Evolutionary conservation across 2,113 vertebrate species (phyloP), one percentile per base, ranked within the genome.

Genomic region (Willisornis vidua): DNA sequence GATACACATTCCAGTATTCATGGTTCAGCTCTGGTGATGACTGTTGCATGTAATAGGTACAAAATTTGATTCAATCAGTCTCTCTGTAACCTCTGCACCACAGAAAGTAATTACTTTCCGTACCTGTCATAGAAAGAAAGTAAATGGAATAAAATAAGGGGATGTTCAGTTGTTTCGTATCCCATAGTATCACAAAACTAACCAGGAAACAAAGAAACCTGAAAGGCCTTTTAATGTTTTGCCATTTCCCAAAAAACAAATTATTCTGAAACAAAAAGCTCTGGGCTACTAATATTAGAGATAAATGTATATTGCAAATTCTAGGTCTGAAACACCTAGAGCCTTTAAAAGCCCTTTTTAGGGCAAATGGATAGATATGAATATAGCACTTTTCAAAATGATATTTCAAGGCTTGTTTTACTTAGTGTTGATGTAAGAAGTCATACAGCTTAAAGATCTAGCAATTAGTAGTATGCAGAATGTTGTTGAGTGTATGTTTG

Each of bases 1-100:
- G 83, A 97, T 93, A 91, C 88, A 67, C 81, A 96, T 95, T 95
- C 77, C 83, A 95, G 39, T 86, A 90, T 94, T 93, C 83, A 73
- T 86, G 93, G 70, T 78, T 96, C 81, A 85, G 68, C 79, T 94
- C 90, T 96, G 45, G 57, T 89, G 74, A 70, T 91, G 94, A 96
- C 51, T 93, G 78, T 61, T 96, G 66, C 89, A 79, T 95, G 91
- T 84, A 91, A 87, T 48, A 90, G 62, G 49, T 86, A 81, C 77
- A 90, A 88, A 94, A 89, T 75, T 89, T 77, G 86, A 85, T 93
- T 92, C 77, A 76, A 2, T 85, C 58, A 72, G 45, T 74, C 43
- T 90, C 59, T 94, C 84, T 87, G 45, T 81, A 94, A 88, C 31
- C 31, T 26, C 12, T 85, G 25, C 54, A 79, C 33, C 46, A 73